Conservation (phyloP, 2,797 vertebrate genomes). For the Sebastes cheni region DNA sequence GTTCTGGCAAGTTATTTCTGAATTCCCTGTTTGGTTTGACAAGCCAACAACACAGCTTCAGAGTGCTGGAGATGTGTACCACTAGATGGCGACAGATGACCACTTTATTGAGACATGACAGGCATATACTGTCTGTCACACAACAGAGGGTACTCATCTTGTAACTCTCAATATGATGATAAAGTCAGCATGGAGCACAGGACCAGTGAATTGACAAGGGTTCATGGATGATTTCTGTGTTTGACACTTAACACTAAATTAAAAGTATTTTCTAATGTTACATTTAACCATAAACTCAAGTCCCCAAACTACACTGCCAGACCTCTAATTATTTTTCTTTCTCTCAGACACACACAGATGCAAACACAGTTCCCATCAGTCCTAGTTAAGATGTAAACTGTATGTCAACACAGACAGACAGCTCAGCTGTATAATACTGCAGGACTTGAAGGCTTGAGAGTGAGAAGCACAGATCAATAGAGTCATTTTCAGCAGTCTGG, state of each 20-base stretch:
- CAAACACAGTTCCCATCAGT: neutral
- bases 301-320: neutral
- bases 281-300: neutral
- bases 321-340: neutral
- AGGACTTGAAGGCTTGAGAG: slow-evolving; percentile 42
- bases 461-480: slow-evolving; percentile 71
- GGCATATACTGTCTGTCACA: neutral
- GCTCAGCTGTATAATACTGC: slow-evolving; percentile 26
- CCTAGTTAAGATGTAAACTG: neutral
- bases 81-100: slow-evolving; percentile 62
- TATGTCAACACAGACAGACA: slow-evolving; percentile 20
- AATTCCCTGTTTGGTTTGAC: neutral
- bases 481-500: slow-evolving; percentile 77
- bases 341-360: neutral
- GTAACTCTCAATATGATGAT: neutral
- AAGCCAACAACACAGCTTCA: neutral
- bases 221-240: neutral
- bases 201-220: neutral
- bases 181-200: neutral
- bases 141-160: neutral
- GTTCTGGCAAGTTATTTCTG: neutral
- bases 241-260: neutral
- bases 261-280: neutral
- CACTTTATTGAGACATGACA: neutral
- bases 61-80: neutral